Evolutionary conservation across 2,797 vertebrate species (phyloP).

Genomic region (Sebastes hubbsi): DNA sequence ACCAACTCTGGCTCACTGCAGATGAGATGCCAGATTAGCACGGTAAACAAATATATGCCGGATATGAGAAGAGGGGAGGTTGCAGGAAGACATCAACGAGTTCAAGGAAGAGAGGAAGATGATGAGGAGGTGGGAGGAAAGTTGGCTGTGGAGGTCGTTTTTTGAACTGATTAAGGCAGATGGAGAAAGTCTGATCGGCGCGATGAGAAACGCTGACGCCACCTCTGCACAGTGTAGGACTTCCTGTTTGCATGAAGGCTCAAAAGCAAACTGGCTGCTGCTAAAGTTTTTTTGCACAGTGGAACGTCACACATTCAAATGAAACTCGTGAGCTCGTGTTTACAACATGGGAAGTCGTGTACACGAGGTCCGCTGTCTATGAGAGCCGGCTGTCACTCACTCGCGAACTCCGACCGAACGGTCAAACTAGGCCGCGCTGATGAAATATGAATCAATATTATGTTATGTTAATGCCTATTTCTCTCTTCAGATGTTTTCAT

Average conservation of each 20-base stretch:
- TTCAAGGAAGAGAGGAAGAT: neutral
- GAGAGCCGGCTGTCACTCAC: too few relatives aligned
- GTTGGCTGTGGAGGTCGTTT: neutral
- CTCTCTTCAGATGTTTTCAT: too few relatives aligned
- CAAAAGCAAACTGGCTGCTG: too few relatives aligned
- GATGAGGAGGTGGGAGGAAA: neutral
- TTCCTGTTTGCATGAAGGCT: neutral
- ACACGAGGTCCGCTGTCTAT: too few relatives aligned
- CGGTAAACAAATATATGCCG: conserved; percentile 37
- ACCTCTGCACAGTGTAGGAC: neutral
- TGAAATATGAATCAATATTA: too few relatives aligned
- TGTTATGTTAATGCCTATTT: too few relatives aligned
- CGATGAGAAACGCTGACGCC: neutral
- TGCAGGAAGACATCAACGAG: neutral
- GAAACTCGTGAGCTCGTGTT: too few relatives aligned
- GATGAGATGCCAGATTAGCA: conserved; percentile 43
- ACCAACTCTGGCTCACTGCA: conserved; percentile 26
- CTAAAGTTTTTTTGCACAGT: neutral
- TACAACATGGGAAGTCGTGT: too few relatives aligned
- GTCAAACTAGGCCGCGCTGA: too few relatives aligned
- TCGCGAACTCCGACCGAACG: too few relatives aligned
- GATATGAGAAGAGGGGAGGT: neutral
- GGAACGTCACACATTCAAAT: too few relatives aligned
- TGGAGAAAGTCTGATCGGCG: neutral
- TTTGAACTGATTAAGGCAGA: neutral